Evolutionary conservation across 2,888 invertebrate genomes (phyloP).

Genomic region (Sarcophaga subvicina): DNA sequence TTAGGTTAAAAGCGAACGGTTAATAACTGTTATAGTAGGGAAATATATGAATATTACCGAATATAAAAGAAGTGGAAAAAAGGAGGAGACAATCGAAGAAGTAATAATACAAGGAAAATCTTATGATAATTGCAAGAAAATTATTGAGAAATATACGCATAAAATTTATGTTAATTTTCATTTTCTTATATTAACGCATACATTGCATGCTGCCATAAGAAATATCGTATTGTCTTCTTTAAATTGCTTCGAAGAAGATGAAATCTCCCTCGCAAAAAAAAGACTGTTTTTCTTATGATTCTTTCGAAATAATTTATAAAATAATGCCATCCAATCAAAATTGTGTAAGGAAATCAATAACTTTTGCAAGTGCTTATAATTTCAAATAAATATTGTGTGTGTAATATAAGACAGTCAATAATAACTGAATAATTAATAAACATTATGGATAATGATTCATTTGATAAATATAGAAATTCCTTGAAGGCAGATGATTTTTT

Average conservation of each 20-base stretch:
- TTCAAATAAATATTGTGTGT: not conserved
- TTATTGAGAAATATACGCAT: not conserved
- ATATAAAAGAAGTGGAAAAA: not conserved
- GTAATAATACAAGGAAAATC: not conserved
- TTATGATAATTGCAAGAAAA: slow-evolving; percentile 23
- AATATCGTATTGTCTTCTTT: no score
- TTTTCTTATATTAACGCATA: not conserved
- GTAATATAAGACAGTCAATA: not conserved
- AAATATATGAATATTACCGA: not conserved
- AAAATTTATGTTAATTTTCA: slow-evolving; percentile 14
- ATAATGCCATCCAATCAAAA: not conserved
- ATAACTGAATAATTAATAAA: not conserved
- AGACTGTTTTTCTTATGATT: not conserved
- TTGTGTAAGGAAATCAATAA: not conserved
- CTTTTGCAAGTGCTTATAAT: not conserved
- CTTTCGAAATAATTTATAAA: not conserved
- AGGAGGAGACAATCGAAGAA: not conserved
- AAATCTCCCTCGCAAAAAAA: no score
- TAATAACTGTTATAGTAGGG: not conserved
- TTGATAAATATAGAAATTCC: not conserved
- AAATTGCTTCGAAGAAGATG: no score
- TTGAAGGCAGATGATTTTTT: not conserved
- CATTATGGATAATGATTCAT: not conserved
- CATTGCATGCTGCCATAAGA: not conserved
- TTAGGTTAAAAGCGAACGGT: not conserved